Base-by-base conservation (phyloP, 2,797 vertebrate genomes). In the Sitta carolinensis region DNA sequence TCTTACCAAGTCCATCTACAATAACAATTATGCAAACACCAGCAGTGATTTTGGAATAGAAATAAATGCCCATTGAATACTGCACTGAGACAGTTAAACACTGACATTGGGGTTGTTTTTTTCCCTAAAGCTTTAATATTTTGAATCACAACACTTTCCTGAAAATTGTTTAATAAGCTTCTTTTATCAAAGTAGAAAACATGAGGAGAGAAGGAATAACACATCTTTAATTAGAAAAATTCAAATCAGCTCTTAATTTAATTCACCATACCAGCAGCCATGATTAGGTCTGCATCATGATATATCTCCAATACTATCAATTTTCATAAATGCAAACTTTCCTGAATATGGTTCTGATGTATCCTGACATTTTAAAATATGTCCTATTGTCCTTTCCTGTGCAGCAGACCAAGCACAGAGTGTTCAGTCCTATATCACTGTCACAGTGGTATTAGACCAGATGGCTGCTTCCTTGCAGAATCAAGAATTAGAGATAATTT, bases 341-440 rank as follows among this genome's bases (percentile, higher is more conserved):
- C 97, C 97, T 96, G 95, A 97, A 97, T 97, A 97, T 96, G 96
- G 97, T 97, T 98, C 97, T 98, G 98, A 98, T 98, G 97, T 97
- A 97, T 97, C 93, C 94, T 98, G 98, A 98, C 98, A 98, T 98
- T 98, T 98, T 97, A 98, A 98, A 98, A 98, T 98, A 98, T 98
- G 98, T 98, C 97, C 98, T 98, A 97, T 98, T 98, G 98, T 98
- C 98, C 98, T 98, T 97, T 98, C 96, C 97, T 98, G 97, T 95
- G 96, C 98, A 97, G 96, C 97, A 98, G 98, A 98, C 98, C 97
- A 98, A 98, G 96, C 96, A 97, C 96, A 85, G 97, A 96, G 97
- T 97, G 96, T 97, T 98, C 95, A 96, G 97, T 97, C 96, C 94
- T 97, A 97, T 97, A 98, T 97, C 97, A 98, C 93, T 98, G 98